Conservation (phyloP, 2,888 invertebrate species). For the Dasypolia templi region DNA sequence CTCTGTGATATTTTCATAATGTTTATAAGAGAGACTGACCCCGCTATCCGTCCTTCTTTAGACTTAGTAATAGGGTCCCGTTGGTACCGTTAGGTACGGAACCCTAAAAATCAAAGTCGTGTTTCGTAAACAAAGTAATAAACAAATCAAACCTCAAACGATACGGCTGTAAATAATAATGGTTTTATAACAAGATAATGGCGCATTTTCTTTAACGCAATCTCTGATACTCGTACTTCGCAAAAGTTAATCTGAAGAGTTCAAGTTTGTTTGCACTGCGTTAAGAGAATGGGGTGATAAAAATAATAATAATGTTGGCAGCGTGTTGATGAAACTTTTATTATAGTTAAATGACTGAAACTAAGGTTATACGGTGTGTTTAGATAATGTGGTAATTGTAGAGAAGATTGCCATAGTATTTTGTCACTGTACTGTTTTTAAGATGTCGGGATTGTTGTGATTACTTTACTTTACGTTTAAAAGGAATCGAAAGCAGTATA, state of each 20-base stretch:
- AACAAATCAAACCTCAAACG: constrained; percentile 45
- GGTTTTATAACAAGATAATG: constrained; percentile 57
- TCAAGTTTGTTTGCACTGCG: constrained; percentile 56
- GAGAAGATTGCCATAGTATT: background rate
- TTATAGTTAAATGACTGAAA: constrained; percentile 30
- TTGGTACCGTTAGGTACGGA: too few relatives aligned
- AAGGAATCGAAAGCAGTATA: too few relatives aligned
- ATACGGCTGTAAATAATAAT: constrained; percentile 50
- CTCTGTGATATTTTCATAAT: too few relatives aligned
- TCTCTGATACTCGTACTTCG: constrained; percentile 41
- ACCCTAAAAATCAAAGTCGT: constrained; percentile 32
- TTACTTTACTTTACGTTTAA: too few relatives aligned
- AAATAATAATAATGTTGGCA: constrained; percentile 61
- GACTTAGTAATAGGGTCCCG: too few relatives aligned
- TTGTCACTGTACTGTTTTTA: background rate
- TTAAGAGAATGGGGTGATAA: constrained; percentile 57
- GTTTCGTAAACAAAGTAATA: constrained; percentile 48
- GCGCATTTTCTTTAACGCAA: constrained; percentile 43
- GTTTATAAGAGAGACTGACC: too few relatives aligned
- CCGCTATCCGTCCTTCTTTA: too few relatives aligned
- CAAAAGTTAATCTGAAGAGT: constrained; percentile 53
- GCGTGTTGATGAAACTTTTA: constrained; percentile 50
- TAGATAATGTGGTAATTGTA: background rate
- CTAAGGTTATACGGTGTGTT: constrained; percentile 10
- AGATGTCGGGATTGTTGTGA: background rate